Evolutionary conservation across 64 coral and sea anemone genomes (phyloP), one percentile per base, ranked within the genome.

Genomic region (Montipora capricornis): DNA sequence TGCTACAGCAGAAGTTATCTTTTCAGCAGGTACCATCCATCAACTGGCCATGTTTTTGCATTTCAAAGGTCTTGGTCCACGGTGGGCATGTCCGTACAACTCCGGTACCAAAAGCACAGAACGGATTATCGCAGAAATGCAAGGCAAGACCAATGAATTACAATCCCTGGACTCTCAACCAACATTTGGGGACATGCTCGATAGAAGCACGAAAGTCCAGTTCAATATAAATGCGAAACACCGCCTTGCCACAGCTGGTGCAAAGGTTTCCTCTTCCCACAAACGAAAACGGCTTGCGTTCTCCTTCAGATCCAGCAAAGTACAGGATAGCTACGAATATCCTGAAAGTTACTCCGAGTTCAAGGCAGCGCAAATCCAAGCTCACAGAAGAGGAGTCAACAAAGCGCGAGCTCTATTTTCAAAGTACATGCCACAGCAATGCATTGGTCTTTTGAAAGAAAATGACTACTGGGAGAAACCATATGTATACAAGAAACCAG

Each of bases 171-270:
- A 93, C 51, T 66, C 82, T 2, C 91, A 93, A 37, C 68, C 86
- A 45, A 82, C 86, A 8, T 83, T 83, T 94, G 86, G 2, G n/a
- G n/a, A n/a, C n/a, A n/a, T n/a, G n/a, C n/a, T n/a, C n/a, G n/a
- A n/a, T n/a, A n/a, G n/a, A n/a, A n/a, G n/a, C n/a, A n/a, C n/a
- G n/a, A 94, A 75, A 16, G 87, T 94, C 5, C 93, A 94, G 49
- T 93, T 88, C 9, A 93, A 93, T 17, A 48, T 88, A 53, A 93
- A 93, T 87, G 91, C 84, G 2, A 93, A 93, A 57, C 66, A 69
- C 11, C 75, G 83, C 49, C 91, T 93, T n/a, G 60, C 83, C 2
- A 7, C 1, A 37, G 57, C 76, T 45, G 91, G 76, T 62, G 76
- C 47, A 49, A 59, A 83, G 0, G 78, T 94, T 1, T 15, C 14